Evolutionary conservation across 2,888 invertebrate species (phyloP).

Genomic region (Campoletis raptor): DNA sequence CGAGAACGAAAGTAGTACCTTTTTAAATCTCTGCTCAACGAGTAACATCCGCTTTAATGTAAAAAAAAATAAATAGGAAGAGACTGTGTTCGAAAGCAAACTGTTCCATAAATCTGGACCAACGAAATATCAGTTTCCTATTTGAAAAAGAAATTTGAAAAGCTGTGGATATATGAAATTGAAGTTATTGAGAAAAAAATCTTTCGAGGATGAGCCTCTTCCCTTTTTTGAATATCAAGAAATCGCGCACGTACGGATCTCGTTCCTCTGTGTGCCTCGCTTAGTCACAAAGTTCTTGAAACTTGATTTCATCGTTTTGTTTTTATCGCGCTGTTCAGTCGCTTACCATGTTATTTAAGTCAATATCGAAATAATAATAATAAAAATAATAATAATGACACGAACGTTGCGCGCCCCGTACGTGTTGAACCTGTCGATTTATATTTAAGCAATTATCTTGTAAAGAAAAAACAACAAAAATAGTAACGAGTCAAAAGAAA

Average conservation of each 20-base stretch:
- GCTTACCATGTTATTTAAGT: constrained; percentile 67
- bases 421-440: constrained; percentile 56
- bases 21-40: constrained; percentile 61
- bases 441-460: constrained; percentile 66
- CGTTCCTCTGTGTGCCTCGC: constrained; percentile 55
- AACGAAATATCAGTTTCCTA: constrained; percentile 1
- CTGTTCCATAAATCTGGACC: not conserved
- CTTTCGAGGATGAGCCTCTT: constrained; percentile 44
- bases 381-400: not conserved
- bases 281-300: constrained; percentile 5
- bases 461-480: constrained; percentile 44
- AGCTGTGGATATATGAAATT: not conserved
- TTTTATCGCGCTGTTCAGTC: constrained; percentile 24
- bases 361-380: constrained; percentile 57
- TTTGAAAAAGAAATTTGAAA: not conserved
- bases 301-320: constrained; percentile 11
- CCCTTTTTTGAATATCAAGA: constrained; percentile 56
- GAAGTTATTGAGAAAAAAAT: not conserved
- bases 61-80: constrained; percentile 38
- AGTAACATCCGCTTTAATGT: constrained; percentile 61
- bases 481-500: constrained; percentile 41
- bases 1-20: constrained; percentile 41
- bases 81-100: constrained; percentile 27
- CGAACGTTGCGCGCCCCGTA: constrained; percentile 19
- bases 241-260: constrained; percentile 62